phyloP scores from a whole-genome alignment of 2,113 vertebrate species.

The Gavialis gangeticus region DNA sequence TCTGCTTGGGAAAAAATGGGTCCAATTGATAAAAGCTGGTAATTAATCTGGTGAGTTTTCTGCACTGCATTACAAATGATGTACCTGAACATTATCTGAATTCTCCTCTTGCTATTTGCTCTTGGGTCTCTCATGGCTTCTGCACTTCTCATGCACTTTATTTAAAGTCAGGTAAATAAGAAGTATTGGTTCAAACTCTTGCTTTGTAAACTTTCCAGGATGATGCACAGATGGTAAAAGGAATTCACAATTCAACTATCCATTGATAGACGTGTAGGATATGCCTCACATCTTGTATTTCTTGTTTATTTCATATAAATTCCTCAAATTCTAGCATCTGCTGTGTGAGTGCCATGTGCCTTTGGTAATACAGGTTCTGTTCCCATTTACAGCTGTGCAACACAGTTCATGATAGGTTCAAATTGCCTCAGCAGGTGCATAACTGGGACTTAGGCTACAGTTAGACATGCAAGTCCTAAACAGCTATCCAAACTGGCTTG shows the following conservation, averaged over 20 bases:
- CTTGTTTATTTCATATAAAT: neutral
- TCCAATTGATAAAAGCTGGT: neutral
- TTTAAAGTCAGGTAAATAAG: neutral
- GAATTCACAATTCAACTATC: too few relatives aligned
- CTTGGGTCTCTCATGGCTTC: fast-evolving
- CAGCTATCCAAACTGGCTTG: too few relatives aligned
- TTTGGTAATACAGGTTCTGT: neutral
- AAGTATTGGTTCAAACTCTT: neutral
- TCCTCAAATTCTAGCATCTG: neutral
- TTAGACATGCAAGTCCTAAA: too few relatives aligned
- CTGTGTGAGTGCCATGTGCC: neutral
- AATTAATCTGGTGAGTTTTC: neutral
- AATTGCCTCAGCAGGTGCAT: too few relatives aligned
- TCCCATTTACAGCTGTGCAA: neutral
- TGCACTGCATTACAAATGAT: neutral
- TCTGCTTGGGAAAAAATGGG: neutral
- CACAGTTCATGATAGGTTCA: too few relatives aligned
- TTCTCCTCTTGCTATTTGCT: neutral
- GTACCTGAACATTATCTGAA: neutral
- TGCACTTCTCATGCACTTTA: neutral
- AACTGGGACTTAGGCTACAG: too few relatives aligned
- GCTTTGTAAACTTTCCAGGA: neutral
- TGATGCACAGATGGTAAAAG: neutral
- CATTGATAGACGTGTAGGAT: neutral
- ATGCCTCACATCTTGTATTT: neutral